Evolutionary conservation across 2,113 vertebrate species (phyloP).

Genomic region (Pedetes capensis): DNA sequence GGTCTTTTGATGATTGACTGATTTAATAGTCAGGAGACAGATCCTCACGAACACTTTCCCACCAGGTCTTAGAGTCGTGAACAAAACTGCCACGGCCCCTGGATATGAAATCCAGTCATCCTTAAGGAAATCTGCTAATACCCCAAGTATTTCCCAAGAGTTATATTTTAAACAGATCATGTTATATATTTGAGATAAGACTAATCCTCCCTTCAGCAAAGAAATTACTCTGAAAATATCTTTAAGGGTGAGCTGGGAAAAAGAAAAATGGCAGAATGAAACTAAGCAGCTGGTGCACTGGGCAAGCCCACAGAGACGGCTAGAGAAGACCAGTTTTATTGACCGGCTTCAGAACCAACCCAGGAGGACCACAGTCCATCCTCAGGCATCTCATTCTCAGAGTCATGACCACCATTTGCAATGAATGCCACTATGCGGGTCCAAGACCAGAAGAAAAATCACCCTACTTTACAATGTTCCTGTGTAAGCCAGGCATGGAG

Average conservation of each 20-base stretch:
- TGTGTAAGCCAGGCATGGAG: too few species aligned
- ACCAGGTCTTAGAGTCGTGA: neutral
- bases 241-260: neutral
- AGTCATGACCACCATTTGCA: neutral
- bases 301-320: neutral
- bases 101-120: neutral
- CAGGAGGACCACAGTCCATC: fast-evolving
- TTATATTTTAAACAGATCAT: neutral
- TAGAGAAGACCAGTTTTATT: neutral
- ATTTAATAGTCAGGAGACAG: neutral
- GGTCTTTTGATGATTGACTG: neutral
- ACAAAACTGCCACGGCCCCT: neutral
- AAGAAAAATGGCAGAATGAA: too few species aligned
- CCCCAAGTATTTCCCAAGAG: neutral
- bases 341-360: neutral
- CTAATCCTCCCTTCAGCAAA: neutral
- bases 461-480: too few species aligned
- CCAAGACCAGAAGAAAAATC: fast-evolving
- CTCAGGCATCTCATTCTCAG: neutral
- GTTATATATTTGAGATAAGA: neutral
- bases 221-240: neutral
- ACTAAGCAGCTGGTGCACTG: fast-evolving
- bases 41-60: neutral
- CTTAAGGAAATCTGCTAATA: neutral
- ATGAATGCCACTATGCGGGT: fast-evolving